These are phyloP conservation scores for Samia ricini DNA, from an alignment of 1,140 invertebrate genomes.

Conservation along the genomic window DNA sequence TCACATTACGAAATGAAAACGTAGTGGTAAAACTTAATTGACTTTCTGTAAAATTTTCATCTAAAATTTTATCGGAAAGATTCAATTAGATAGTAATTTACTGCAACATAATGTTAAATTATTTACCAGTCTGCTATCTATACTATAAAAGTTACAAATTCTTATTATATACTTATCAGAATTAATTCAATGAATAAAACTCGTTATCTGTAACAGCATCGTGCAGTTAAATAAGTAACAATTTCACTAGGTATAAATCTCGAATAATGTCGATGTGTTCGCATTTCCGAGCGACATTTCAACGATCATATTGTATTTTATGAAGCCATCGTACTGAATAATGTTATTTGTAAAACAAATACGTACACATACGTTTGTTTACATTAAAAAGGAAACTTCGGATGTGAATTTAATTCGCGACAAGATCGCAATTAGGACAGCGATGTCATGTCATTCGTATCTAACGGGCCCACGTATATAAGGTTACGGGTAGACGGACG, in stretches of 20 bases:
- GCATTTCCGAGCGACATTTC: not conserved
- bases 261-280: not conserved
- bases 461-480: slow-evolving; percentile 16
- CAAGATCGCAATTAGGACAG: slow-evolving; percentile 20
- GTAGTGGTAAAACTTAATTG: no score
- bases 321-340: slow-evolving; percentile 1
- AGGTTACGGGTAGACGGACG: slow-evolving; percentile 23
- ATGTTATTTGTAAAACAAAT: not conserved
- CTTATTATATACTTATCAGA: not conserved
- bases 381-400: not conserved
- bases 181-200: not conserved
- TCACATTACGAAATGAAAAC: no score
- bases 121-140: no score
- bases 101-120: no score
- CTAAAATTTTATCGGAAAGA: no score
- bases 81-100: no score
- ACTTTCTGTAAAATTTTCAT: no score
- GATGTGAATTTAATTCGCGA: slow-evolving; percentile 14
- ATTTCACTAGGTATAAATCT: not conserved
- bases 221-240: not conserved
- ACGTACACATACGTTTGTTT: not conserved
- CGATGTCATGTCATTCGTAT: slow-evolving; percentile 16
- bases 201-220: not conserved
- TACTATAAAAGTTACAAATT: not conserved
- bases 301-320: not conserved